Conservation (phyloP, 2,888 invertebrate genomes). For the Nephrocerus scutellatus region DNA sequence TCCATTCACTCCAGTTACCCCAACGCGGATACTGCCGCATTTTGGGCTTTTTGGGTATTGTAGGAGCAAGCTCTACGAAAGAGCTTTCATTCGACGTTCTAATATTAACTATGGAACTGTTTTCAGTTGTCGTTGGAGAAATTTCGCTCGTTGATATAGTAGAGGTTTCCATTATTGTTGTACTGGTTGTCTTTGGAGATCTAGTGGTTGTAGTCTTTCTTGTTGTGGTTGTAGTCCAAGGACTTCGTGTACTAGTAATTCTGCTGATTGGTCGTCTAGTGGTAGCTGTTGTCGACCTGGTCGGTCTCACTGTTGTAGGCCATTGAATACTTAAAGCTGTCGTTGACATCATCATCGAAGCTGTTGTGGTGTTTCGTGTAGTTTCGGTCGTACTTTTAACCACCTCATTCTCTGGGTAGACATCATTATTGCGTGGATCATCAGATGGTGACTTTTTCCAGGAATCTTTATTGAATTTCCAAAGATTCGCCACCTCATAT, state of each 20-base stretch:
- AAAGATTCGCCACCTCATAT: conserved; percentile 33
- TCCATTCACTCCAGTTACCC: conserved; percentile 77
- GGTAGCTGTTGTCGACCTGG: conserved; percentile 13
- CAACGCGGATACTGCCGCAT: conserved; percentile 52
- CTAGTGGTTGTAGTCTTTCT: conserved; percentile 9
- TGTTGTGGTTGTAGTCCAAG: conserved; percentile 9
- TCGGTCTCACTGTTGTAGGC: conserved; percentile 9
- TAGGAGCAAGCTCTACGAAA: too few relatives aligned
- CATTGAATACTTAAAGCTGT: too few relatives aligned
- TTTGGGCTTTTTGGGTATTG: conserved; percentile 28
- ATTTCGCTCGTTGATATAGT: conserved; percentile 4
- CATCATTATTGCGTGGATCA: conserved; percentile 37
- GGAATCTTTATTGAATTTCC: conserved; percentile 33
- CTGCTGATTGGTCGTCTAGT: too few relatives aligned
- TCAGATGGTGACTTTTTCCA: conserved; percentile 21
- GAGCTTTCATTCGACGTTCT: too few relatives aligned
- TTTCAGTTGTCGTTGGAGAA: conserved; percentile 4
- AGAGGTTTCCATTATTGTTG: conserved; percentile 4
- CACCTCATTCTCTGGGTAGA: conserved; percentile 36
- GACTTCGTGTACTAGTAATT: conserved; percentile 5
- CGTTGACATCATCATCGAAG: conserved; percentile 3
- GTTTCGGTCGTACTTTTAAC: conserved; percentile 20
- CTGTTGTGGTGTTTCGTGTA: conserved; percentile 4
- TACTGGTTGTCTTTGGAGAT: conserved; percentile 9
- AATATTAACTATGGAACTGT: conserved; percentile 9